Evolutionary conservation across 2,113 vertebrate species (phyloP).

Genomic region (Microtus montanus): DNA sequence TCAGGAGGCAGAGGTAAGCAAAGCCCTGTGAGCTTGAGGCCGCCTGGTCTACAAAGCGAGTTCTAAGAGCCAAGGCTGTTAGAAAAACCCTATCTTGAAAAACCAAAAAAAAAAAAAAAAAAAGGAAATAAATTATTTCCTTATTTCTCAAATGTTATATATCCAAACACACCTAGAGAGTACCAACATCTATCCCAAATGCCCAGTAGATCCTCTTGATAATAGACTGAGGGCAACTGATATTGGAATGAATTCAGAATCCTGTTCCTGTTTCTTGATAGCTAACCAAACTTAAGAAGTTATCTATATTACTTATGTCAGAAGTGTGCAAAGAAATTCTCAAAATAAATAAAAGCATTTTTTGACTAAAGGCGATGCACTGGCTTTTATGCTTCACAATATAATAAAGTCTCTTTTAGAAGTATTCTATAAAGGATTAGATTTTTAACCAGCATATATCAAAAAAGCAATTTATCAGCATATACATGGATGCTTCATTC

Average conservation of each 20-base stretch:
- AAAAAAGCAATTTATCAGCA: constrained; percentile 42
- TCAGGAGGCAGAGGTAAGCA: neutral
- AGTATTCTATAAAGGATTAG: constrained; percentile 33
- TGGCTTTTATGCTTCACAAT: neutral
- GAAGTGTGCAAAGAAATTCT: neutral
- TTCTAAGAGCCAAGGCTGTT: neutral
- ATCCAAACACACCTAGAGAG: neutral
- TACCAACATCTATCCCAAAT: neutral
- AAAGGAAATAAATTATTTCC: neutral
- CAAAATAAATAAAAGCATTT: neutral
- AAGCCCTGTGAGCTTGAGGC: neutral
- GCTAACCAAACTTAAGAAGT: constrained; percentile 1
- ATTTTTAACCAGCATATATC: neutral
- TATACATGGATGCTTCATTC: constrained; percentile 38
- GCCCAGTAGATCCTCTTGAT: neutral
- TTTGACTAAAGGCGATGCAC: neutral
- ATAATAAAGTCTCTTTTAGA: constrained; percentile 31
- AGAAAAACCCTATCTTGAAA: neutral
- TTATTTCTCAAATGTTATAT: neutral
- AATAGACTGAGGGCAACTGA: neutral
- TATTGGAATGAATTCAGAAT: neutral
- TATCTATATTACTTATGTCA: neutral
- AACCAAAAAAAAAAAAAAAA: neutral
- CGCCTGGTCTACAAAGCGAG: neutral
- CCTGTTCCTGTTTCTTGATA: neutral